Base-by-base conservation (phyloP, 2,888 invertebrate species). In the Portevinia maculata region DNA sequence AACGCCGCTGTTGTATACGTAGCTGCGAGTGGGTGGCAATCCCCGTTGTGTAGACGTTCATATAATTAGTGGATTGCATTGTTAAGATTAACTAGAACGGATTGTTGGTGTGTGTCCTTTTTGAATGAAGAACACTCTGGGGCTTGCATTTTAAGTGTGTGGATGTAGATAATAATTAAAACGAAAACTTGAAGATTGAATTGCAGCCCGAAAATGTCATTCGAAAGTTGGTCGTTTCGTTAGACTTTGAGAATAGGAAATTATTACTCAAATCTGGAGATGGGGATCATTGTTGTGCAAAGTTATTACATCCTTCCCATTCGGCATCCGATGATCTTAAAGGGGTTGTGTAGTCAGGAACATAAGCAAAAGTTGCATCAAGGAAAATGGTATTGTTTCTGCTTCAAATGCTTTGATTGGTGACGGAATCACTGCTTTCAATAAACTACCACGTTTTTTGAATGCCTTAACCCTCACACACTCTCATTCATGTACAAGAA, bases 51-150 rank as follows among this genome's bases (percentile, higher is more conserved):
- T 81, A 39, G 65, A 53, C 59, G 64, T 81, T 76, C 70, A 76
- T 64, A 76, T 81, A 81, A 81, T 81, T 76, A 76, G 81, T 75
- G 70, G 70, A 81, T 79, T 75, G 67, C 79, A 79, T 79, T 79
- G 75, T 75, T 69, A 48, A 75, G 79, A 79, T 79, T 79, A 79
- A 64, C 60, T 46, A 32, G 50, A 75, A 79, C 75, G 62, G 37
- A 75, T 79, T 75, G 69, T 59, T 79, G 62, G 30, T 50, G 28
- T 55, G 53, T 17, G 52, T 44, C 39, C 17, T 24, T 15, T 37
- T 17, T 24, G 13, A 50, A 21, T 19, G 28, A 32, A 21, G 5
- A 34, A 46, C 19, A 53, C 53, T 37, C 44, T 37, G 4, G n/a
- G 60, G 62, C n/a, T 70, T 52, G 41, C 28, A 52, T 70, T 59